Evolutionary conservation across 2,797 vertebrate species (phyloP).

Genomic region (Thamnophis elegans): DNA sequence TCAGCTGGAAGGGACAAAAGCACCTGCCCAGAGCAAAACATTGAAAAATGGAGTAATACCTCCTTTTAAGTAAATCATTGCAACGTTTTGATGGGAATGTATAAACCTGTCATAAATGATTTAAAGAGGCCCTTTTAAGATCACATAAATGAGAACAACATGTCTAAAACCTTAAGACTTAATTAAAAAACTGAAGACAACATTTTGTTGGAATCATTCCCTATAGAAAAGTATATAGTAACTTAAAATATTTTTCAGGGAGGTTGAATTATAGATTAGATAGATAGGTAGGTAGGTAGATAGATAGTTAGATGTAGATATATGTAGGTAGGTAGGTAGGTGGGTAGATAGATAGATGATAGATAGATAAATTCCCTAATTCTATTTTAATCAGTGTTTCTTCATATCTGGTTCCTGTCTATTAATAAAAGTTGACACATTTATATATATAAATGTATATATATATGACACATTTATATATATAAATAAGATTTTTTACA

Average conservation of each 20-base stretch:
- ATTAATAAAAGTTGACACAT: background rate
- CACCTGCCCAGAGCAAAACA: conserved; percentile 52
- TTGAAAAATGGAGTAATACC: conserved; percentile 30
- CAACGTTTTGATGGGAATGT: conserved; percentile 43
- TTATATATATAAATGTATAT: no score
- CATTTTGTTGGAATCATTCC: conserved; percentile 10
- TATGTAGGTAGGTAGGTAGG: no score
- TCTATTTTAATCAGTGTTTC: background rate
- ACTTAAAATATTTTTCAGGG: background rate
- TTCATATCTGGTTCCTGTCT: background rate
- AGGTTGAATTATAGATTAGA: background rate
- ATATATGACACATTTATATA: no score
- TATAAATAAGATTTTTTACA: no score
- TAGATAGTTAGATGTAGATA: no score
- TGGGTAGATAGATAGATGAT: no score
- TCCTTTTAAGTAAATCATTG: conserved; percentile 16
- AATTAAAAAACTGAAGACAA: conserved; percentile 30
- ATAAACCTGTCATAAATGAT: conserved; percentile 54
- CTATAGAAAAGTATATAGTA: background rate
- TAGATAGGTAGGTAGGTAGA: background rate
- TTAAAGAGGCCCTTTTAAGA: conserved; percentile 61
- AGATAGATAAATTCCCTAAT: background rate
- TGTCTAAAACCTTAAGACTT: conserved; percentile 30
- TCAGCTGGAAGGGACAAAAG: conserved; percentile 53
- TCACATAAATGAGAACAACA: conserved; percentile 15